Evolutionary conservation across 1,140 invertebrate species (phyloP).

Genomic region (Zaprionus inermis): DNA sequence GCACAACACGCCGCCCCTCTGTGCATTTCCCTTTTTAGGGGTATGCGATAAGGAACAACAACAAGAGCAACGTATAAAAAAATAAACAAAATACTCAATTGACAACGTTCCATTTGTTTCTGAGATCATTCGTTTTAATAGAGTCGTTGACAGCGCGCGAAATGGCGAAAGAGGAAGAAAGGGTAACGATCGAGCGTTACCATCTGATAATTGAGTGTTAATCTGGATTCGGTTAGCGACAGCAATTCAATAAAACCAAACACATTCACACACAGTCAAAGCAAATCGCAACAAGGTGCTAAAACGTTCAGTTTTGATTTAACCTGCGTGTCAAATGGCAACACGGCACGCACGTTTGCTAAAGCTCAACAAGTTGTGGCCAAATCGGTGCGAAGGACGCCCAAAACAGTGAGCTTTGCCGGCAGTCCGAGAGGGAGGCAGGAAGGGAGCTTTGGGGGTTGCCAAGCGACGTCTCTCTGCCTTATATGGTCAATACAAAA

Average conservation of each 20-base stretch:
- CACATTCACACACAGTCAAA: conserved; percentile 17
- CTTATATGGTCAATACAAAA: conserved; percentile 56
- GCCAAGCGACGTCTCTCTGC: conserved; percentile 3
- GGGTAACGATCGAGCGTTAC: neutral
- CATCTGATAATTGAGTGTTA: conserved; percentile 39
- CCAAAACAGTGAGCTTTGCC: conserved; percentile 48
- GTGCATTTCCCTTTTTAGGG: conserved; percentile 16
- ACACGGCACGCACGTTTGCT: conserved; percentile 53
- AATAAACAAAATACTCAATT: conserved; percentile 37
- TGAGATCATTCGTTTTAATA: conserved; percentile 55
- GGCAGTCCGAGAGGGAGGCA: no score
- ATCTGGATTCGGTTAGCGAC: conserved; percentile 65
- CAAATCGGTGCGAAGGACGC: conserved; percentile 75
- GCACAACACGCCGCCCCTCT: neutral
- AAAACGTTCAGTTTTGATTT: conserved; percentile 37
- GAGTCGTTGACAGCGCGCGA: conserved; percentile 25
- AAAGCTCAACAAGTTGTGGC: conserved; percentile 64
- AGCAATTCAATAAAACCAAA: conserved; percentile 64
- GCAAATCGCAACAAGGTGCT: conserved; percentile 40
- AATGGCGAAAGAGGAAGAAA: neutral
- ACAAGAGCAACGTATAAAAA: neutral
- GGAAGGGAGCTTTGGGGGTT: no score
- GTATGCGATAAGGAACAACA: conserved; percentile 23
- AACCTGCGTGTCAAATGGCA: conserved; percentile 51
- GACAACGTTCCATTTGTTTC: conserved; percentile 36